Base-by-base conservation (phyloP, 2,113 vertebrate species). In the Ivindomyrus marchei region DNA sequence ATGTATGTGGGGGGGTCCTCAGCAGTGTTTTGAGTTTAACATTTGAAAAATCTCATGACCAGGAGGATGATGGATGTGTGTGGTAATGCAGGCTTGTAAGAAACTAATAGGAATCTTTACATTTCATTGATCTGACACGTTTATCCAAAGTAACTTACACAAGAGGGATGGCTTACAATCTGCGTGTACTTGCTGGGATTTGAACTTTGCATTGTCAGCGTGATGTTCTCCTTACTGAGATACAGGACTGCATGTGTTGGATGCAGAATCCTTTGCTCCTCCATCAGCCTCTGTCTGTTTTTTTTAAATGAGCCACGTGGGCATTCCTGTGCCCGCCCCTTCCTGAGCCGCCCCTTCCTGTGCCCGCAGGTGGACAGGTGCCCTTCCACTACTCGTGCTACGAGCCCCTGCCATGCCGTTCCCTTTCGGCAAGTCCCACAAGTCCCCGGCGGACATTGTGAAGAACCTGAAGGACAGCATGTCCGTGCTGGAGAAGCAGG, bases 381-480 rank as follows among this genome's bases (percentile, higher is more conserved):
- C 53, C 36, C 39, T 58, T 13, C 87, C 39, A 42, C n/a, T 21
- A 46, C 36, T 31, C 1, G 87, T 85, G 88, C 92, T 91, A 94
- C 95, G 94, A 92, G 93, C 91, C 31, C 95, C 95, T 96, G 94
- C 93, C 97, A 99, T 99, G 98, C 98, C 98, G 92, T 99, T 98
- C 96, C 98, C 97, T 0, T 99, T 99, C 89, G 98, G 97, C 94
- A 99, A 98, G 95, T 99, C 98, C 90, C 98, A 99, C 96, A 99
- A 99, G 95, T 98, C 98, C 92, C 98, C 98, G 27, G 98, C 97
- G 92, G 98, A 99, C 96, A 99, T 99, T 89, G 98, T 99, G 95
- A 98, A 98, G 95, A 98, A 98, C 94, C 95, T 99, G 90, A 99
- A 98, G 95, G 98, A 99, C 93, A 98, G 96, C 94, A 98, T 99